phyloP scores from a whole-genome alignment of 2,113 vertebrate genomes.

The Garra rufa region DNA sequence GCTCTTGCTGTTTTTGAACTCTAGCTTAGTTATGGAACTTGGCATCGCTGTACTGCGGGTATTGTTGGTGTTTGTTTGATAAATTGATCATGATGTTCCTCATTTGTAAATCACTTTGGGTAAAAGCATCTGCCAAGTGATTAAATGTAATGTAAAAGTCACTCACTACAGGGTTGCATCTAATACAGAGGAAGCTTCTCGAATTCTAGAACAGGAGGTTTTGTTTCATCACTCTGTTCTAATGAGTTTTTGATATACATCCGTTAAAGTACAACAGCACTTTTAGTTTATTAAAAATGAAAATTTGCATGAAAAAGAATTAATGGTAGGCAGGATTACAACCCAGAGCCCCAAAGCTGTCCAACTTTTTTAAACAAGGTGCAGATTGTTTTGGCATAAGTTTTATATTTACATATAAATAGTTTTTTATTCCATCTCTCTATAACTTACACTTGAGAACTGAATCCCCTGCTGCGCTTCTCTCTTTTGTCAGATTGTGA shows the following conservation, averaged over 20 bases:
- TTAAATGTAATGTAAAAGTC: slow-evolving; percentile 3
- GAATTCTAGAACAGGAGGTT: not conserved
- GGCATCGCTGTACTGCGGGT: not conserved
- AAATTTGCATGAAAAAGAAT: not conserved
- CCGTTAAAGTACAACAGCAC: not conserved
- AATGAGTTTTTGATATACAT: not conserved
- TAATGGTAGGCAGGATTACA: not conserved
- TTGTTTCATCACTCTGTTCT: not conserved
- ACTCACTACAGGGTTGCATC: not conserved
- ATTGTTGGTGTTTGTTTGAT: not conserved
- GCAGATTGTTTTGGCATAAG: slow-evolving; percentile 40
- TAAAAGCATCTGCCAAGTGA: not conserved
- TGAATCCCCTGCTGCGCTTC: slow-evolving; percentile 20
- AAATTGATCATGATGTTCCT: not conserved
- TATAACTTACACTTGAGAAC: slow-evolving; percentile 11
- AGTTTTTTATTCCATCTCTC: slow-evolving; percentile 2
- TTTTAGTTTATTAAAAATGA: not conserved
- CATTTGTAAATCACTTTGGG: not conserved
- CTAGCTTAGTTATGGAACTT: not conserved
- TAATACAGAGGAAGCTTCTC: not conserved
- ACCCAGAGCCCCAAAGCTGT: not conserved
- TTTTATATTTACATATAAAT: slow-evolving; percentile 58
- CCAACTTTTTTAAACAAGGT: not conserved
- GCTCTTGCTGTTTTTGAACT: not conserved
- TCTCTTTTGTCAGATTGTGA: not conserved